Evolutionary conservation across 2,113 vertebrate genomes (phyloP).

Genomic region (Nannobrachium achirus): DNA sequence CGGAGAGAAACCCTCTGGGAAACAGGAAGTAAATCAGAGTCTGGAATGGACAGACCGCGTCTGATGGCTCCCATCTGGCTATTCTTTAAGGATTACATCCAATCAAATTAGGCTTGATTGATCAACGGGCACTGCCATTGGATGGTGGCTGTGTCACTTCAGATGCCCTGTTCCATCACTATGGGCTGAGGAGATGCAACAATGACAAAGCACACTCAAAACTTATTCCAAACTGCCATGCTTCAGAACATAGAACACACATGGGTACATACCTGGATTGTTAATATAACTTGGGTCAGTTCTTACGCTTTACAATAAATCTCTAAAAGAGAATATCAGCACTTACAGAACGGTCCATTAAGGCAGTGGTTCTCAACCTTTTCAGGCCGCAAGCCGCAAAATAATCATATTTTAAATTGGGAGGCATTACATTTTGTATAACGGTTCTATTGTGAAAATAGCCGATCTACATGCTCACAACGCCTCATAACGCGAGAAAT

Average conservation of each 20-base stretch:
- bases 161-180: conserved; percentile 58
- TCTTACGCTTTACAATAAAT: too few relatives aligned
- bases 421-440: too few relatives aligned
- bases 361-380: too few relatives aligned
- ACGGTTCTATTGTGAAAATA: too few relatives aligned
- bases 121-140: conserved; percentile 72
- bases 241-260: neutral
- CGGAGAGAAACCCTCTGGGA: conserved; percentile 67
- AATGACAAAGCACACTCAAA: conserved; percentile 41
- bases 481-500: too few relatives aligned
- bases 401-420: too few relatives aligned
- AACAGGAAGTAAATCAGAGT: conserved; percentile 73
- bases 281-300: too few relatives aligned
- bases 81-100: conserved; percentile 70
- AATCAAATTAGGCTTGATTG: conserved; percentile 75
- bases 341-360: too few relatives aligned
- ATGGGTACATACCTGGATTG: neutral
- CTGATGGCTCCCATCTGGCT: conserved; percentile 75
- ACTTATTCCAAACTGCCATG: conserved; percentile 23
- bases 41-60: conserved; percentile 60
- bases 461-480: too few relatives aligned
- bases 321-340: too few relatives aligned
- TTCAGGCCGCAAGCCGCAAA: too few relatives aligned
- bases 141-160: conserved; percentile 49
- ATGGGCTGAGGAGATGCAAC: conserved; percentile 32